These are phyloP conservation scores for Ashinkailepas kermadecensis DNA, from an alignment of 2,888 invertebrate species.

Conservation along the genomic window DNA sequence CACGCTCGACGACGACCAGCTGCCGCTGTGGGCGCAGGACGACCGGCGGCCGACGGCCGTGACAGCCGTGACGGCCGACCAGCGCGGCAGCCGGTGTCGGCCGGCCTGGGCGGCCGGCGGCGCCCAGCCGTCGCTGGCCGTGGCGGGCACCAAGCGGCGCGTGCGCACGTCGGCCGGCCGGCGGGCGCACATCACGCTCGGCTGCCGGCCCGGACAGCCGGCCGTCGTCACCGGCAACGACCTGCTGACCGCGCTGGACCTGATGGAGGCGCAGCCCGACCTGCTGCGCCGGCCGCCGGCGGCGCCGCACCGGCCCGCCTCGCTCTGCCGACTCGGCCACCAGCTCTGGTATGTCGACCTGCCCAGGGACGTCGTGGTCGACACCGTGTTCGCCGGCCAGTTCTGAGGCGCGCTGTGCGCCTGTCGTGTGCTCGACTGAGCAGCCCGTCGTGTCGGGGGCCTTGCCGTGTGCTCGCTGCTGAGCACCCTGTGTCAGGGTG, in stretches of 20 bases:
- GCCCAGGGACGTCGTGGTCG: slow-evolving; percentile 1
- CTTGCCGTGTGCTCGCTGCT: slow-evolving; percentile 33
- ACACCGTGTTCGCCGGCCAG: background rate
- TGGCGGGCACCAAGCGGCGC: background rate
- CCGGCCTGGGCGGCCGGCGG: background rate
- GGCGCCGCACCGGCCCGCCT: background rate
- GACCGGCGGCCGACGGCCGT: slow-evolving; percentile 45
- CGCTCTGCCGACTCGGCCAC: background rate
- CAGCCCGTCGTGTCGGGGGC: slow-evolving; percentile 35
- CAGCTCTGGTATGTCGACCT: slow-evolving; percentile 10
- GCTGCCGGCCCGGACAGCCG: slow-evolving; percentile 35
- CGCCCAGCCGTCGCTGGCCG: slow-evolving; percentile 7
- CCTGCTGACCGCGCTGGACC: slow-evolving; percentile 35
- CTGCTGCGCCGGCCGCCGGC: background rate
- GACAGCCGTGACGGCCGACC: slow-evolving; percentile 46
- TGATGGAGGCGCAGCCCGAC: slow-evolving; percentile 30
- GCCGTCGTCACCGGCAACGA: slow-evolving; percentile 37
- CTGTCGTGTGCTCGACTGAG: slow-evolving; percentile 34
- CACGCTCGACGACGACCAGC: slow-evolving; percentile 36
- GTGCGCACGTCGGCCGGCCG: slow-evolving; percentile 25
- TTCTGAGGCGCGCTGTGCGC: background rate
- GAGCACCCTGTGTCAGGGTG: no score
- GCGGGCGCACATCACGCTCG: slow-evolving; percentile 38
- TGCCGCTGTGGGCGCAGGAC: slow-evolving; percentile 38
- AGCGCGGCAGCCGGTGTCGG: slow-evolving; percentile 31